These are phyloP conservation scores for Apocrypta bakeri DNA, from an alignment of 1,140 invertebrate genomes.

Conservation along the genomic window DNA sequence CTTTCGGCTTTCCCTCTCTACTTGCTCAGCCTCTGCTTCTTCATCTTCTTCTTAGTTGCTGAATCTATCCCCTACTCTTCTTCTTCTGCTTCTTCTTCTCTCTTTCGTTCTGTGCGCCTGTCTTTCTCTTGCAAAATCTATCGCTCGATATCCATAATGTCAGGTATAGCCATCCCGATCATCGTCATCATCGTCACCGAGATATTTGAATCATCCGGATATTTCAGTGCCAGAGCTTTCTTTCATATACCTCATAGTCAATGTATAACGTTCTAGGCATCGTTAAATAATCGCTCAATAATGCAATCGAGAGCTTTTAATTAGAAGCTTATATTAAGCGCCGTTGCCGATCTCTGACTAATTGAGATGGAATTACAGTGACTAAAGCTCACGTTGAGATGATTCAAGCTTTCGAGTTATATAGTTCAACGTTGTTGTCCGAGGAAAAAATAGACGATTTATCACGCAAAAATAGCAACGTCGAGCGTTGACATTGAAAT, in stretches of 20 bases:
- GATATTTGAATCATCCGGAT: conserved; percentile 35
- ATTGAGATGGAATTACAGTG: not conserved
- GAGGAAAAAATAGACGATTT: conserved; percentile 5
- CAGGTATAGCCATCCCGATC: not conserved
- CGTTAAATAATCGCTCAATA: too few species aligned
- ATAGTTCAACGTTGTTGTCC: not conserved
- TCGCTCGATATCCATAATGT: conserved; percentile 29
- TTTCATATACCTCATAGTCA: not conserved
- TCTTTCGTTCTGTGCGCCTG: too few species aligned
- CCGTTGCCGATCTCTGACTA: too few species aligned
- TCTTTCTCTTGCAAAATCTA: conserved; percentile 51
- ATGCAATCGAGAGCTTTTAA: not conserved
- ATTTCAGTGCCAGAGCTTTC: conserved; percentile 19
- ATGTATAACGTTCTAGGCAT: too few species aligned
- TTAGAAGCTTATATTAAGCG: not conserved
- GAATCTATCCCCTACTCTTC: conserved; percentile 1
- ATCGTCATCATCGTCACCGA: not conserved
- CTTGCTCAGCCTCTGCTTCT: conserved; percentile 52
- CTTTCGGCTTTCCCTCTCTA: conserved; percentile 47
- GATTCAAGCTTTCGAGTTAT: not conserved
- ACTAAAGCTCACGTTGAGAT: not conserved
- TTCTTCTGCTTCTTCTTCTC: too few species aligned
- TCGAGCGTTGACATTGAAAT: conserved; percentile 31
- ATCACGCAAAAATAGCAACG: not conserved
- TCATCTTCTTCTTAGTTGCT: conserved; percentile 50